Evolutionary conservation across 2,888 invertebrate species (phyloP).

Genomic region (Belgica antarctica): DNA sequence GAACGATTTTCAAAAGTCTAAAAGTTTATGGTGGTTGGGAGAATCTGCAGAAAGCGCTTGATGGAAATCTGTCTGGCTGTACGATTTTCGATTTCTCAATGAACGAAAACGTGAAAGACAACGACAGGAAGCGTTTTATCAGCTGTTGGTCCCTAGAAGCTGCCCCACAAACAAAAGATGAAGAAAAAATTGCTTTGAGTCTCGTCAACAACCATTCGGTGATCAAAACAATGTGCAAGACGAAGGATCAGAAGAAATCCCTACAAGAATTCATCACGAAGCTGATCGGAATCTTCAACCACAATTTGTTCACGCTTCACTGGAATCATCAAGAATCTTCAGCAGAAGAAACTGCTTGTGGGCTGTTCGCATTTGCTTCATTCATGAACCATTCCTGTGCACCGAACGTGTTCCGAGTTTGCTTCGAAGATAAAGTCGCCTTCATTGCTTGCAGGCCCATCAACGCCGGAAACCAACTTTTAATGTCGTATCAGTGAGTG

Average conservation of each 20-base stretch:
- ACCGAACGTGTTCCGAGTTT: constrained; percentile 17
- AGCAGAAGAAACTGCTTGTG: constrained; percentile 7
- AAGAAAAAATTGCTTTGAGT: constrained; percentile 13
- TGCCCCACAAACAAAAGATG: not conserved
- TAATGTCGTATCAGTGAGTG: constrained; percentile 29
- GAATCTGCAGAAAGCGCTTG: not conserved
- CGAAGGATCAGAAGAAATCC: not conserved
- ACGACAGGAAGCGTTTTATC: not conserved
- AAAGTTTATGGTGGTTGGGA: constrained; percentile 2
- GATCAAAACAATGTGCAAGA: not conserved
- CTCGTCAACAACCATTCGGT: constrained; percentile 9
- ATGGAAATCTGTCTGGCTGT: not conserved
- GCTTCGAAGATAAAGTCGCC: not conserved
- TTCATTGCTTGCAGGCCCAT: not conserved
- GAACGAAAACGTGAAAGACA: not conserved
- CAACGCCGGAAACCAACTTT: not conserved
- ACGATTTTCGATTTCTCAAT: constrained; percentile 8
- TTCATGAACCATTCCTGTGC: constrained; percentile 34
- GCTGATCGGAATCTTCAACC: constrained; percentile 26
- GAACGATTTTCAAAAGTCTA: constrained; percentile 3
- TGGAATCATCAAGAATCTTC: not conserved
- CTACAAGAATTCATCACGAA: not conserved
- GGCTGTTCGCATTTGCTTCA: not conserved
- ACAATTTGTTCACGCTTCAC: constrained; percentile 30
- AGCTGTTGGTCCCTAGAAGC: not conserved